These are phyloP conservation scores for Unio delphinus DNA, from an alignment of 2,888 invertebrate genomes.

Conservation along the genomic window DNA sequence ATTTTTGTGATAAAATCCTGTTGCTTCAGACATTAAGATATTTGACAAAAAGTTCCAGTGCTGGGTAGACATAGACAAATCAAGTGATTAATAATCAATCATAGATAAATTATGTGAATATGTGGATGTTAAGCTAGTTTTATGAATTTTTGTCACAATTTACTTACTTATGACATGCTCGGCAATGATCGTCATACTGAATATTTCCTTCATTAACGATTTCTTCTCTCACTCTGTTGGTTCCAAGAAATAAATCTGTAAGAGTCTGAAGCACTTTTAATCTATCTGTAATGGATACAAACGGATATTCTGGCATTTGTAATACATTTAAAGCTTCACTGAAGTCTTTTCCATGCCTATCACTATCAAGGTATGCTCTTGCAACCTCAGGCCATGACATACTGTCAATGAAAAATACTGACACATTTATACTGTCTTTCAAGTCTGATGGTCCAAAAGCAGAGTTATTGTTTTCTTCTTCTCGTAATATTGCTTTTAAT, in stretches of 20 bases:
- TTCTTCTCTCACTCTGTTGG: conserved; percentile 93
- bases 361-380: conserved; percentile 92
- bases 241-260: conserved; percentile 93
- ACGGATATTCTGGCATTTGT: conserved; percentile 63
- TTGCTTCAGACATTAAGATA: background rate
- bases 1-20: too few relatives aligned
- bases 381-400: conserved; percentile 97
- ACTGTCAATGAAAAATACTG: conserved; percentile 91
- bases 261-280: conserved; percentile 82
- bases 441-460: conserved; percentile 97
- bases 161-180: conserved; percentile 69
- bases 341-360: conserved; percentile 78
- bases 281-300: conserved; percentile 63
- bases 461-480: conserved; percentile 75
- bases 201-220: conserved; percentile 88
- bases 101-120: background rate
- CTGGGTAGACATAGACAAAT: background rate
- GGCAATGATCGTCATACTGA: conserved; percentile 72
- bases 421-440: conserved; percentile 96
- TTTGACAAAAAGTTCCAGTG: background rate
- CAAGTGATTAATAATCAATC: background rate
- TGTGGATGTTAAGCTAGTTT: background rate
- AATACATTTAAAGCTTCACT: conserved; percentile 58
- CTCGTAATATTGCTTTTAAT: conserved; percentile 80
- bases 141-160: background rate